These are phyloP conservation scores for Argyresthia albistria DNA, from an alignment of 2,888 invertebrate genomes.

Conservation along the genomic window DNA sequence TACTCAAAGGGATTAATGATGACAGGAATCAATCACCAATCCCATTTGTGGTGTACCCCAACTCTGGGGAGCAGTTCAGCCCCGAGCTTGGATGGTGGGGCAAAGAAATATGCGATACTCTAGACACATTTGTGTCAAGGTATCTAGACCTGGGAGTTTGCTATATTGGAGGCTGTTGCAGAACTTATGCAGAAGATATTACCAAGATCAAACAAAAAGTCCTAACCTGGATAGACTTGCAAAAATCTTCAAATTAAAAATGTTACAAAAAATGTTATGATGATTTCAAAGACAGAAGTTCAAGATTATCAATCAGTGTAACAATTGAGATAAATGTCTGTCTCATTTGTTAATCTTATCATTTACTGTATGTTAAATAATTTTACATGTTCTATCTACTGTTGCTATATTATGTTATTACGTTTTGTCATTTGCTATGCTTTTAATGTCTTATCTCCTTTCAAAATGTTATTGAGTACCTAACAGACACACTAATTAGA, in stretches of 20 bases:
- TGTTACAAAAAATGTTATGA: too few relatives aligned
- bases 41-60: conserved; percentile 90
- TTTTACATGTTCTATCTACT: background rate
- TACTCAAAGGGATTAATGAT: conserved; percentile 42
- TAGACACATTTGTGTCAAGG: conserved; percentile 78
- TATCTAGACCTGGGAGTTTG: conserved; percentile 87
- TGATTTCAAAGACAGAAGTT: too few relatives aligned
- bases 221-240: conserved; percentile 19
- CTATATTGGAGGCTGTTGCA: conserved; percentile 93
- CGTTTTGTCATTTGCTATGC: too few relatives aligned
- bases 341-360: too few relatives aligned
- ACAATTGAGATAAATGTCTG: too few relatives aligned
- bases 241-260: background rate
- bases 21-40: conserved; percentile 40
- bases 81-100: conserved; percentile 76
- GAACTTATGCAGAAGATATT: conserved; percentile 85
- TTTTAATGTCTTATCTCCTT: background rate
- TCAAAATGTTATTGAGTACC: too few relatives aligned
- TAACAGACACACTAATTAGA: too few relatives aligned
- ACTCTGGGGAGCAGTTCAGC: conserved; percentile 87
- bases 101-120: conserved; percentile 73
- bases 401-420: background rate
- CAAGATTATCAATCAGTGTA: too few relatives aligned
- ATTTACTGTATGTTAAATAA: background rate
- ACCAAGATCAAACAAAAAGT: conserved; percentile 63